These are phyloP conservation scores for Tupaia chinensis DNA, from an alignment of 2,113 vertebrate species.

Conservation along the genomic window DNA sequence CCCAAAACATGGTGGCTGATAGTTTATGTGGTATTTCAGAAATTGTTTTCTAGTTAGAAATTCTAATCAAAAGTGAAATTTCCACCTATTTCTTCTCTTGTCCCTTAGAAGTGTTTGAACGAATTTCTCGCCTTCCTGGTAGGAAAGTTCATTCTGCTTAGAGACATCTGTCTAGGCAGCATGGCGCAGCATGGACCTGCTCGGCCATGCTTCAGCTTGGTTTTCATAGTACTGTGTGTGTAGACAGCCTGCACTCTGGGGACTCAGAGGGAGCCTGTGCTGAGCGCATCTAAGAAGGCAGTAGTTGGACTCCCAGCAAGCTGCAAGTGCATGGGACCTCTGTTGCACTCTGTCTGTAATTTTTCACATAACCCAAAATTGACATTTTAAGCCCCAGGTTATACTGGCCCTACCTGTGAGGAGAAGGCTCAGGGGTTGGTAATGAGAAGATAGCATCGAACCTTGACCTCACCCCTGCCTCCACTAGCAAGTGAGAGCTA, in stretches of 20 bases:
- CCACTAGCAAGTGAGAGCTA: neutral
- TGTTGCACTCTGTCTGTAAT: neutral
- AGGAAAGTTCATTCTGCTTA: neutral
- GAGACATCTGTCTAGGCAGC: too few relatives aligned
- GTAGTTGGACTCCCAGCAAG: neutral
- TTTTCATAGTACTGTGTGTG: neutral
- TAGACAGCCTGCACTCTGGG: neutral
- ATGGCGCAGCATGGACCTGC: accelerated
- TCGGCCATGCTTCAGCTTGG: neutral
- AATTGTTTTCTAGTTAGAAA: neutral
- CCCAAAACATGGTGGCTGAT: neutral
- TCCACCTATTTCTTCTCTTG: neutral
- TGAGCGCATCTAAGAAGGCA: accelerated
- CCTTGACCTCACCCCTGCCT: neutral
- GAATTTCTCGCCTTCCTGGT: neutral
- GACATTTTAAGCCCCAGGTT: neutral
- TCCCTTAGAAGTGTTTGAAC: neutral
- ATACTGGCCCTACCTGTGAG: neutral
- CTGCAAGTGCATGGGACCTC: accelerated
- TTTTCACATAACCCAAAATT: neutral
- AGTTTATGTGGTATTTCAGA: neutral
- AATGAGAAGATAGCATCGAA: neutral
- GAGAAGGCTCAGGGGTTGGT: neutral
- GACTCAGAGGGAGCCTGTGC: neutral
- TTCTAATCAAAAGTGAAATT: neutral